Evolutionary conservation across 1,140 invertebrate genomes (phyloP), one percentile per base, ranked within the genome.

Genomic region (Eumeta japonica): DNA sequence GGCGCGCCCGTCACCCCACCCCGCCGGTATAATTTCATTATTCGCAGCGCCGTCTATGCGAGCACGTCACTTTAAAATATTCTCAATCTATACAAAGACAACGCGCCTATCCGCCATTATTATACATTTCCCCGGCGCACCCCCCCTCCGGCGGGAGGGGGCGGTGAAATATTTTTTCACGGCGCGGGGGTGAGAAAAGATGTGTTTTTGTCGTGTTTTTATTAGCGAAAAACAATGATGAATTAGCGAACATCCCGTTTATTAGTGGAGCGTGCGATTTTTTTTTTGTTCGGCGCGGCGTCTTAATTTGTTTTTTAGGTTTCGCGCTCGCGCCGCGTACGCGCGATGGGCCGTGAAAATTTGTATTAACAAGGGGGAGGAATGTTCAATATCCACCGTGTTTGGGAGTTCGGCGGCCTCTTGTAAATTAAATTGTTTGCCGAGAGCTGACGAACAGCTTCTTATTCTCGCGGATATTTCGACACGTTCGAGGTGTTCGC

Each of bases 171-270:
- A 35, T 41, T 24, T 30, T n/a, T 28, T 35, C 30, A 15, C 24
- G 17, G 16, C 17, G 10, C 13, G 17, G 18, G 30, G 12, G 9
- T 18, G 16, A 14, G 14, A 41, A 35, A 49, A 55, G 55, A 64
- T 50, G 60, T 71, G 63, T 65, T 63, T 62, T 62, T 61, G 62
- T 62, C 68, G 51, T 67, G 63, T 70, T 73, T 72, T 72, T 66
- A 66, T 68, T 68, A 62, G 55, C 62, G 58, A 63, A 60, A 58
- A 64, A 73, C 63, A 70, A 66, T 72, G 65, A 72, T 66, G 62
- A 72, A 67, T 68, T 70, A 67, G 57, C 52, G 55, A 54, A 62
- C 52, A 53, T 55, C 55, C 40, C 53, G 54, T 64, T 71, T 71
- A 66, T 66, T 62, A 66, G 58, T 56, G 38, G 49, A 38, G 46